These are phyloP conservation scores for Glaucidium brasilianum DNA, from an alignment of 2,113 vertebrate species.

Conservation along the genomic window DNA sequence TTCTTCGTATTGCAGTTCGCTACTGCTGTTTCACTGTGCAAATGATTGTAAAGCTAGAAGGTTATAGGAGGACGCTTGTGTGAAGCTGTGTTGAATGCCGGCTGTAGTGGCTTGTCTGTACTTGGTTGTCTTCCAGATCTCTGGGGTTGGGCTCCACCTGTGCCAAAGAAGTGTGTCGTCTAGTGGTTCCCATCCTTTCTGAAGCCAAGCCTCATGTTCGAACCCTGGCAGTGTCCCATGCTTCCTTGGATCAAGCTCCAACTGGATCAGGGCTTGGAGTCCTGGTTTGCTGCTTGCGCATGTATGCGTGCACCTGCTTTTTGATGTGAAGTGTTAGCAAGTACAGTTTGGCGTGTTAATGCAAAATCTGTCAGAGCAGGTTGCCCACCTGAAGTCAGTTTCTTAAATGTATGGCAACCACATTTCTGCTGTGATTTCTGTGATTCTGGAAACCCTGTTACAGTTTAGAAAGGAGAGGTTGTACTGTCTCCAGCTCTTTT, in stretches of 20 bases:
- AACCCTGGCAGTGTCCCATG: conserved; percentile 58
- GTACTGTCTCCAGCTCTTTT: neutral
- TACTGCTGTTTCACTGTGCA: neutral
- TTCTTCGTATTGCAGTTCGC: neutral
- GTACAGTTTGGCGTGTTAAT: conserved; percentile 30
- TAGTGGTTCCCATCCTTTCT: conserved; percentile 61
- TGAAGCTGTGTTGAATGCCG: neutral
- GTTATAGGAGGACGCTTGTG: conserved; percentile 21
- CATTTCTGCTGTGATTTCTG: conserved; percentile 31
- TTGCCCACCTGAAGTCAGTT: conserved; percentile 60
- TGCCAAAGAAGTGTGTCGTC: conserved; percentile 65
- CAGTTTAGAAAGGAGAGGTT: neutral
- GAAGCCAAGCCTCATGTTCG: conserved; percentile 61
- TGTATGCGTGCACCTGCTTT: conserved; percentile 44
- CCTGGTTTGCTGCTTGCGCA: neutral
- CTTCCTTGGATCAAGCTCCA: conserved; percentile 33
- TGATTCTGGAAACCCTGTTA: neutral
- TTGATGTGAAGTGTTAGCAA: conserved; percentile 51
- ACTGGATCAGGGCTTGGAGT: conserved; percentile 36
- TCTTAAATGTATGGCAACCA: neutral
- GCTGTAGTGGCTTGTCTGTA: conserved; percentile 42
- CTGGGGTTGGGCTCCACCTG: conserved; percentile 57
- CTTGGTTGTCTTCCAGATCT: conserved; percentile 55
- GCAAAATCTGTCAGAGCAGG: conserved; percentile 64
- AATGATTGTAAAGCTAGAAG: neutral